Evolutionary conservation across 2,888 invertebrate genomes (phyloP), one percentile per base, ranked within the genome.

Genomic region (Phymatocera aterrima): DNA sequence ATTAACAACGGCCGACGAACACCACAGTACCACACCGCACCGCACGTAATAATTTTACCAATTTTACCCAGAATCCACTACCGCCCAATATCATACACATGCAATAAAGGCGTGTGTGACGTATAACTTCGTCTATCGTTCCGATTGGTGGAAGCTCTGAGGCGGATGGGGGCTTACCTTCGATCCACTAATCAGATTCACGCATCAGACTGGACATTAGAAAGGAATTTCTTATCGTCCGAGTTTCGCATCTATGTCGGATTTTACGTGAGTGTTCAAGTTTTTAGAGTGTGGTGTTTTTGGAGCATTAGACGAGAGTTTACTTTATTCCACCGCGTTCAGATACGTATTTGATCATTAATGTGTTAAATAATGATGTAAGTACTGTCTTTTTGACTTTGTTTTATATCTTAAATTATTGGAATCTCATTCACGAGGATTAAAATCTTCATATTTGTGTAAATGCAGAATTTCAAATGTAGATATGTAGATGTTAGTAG

Each of bases 21-120:
- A n/a, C 18, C 43, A 12, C n/a, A 43, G 43, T 10, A 43, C 6
- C 43, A 43, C 43, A 43, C 43, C n/a, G 28, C 61, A 37, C 61
- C 61, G 61, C 61, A 64, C 61, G 61, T 57, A 51, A 37, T n/a
- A n/a, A n/a, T n/a, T n/a, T n/a, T n/a, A n/a, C n/a, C n/a, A 8
- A 64, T 37, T 64, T 64, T 64, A 64, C 61, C 61, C 61, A 64
- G 61, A 64, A 64, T 64, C 37, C 61, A 64, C 61, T 34, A 2
- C 37, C 34, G 8, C 6, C 18, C 61, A n/a, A n/a, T n/a, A 15
- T 64, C 31, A 60, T 8, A 51, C n/a, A 51, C 6, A 8, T 48
- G 18, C 18, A 18, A 5, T 18, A 18, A 51, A 18, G 21, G 57
- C 12, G 12, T 28, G 15, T 15, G 15, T 21, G 15, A 28, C 57